These are phyloP conservation scores for Neodontobutis hainanensis DNA, from an alignment of 2,113 vertebrate genomes.

Conservation along the genomic window DNA sequence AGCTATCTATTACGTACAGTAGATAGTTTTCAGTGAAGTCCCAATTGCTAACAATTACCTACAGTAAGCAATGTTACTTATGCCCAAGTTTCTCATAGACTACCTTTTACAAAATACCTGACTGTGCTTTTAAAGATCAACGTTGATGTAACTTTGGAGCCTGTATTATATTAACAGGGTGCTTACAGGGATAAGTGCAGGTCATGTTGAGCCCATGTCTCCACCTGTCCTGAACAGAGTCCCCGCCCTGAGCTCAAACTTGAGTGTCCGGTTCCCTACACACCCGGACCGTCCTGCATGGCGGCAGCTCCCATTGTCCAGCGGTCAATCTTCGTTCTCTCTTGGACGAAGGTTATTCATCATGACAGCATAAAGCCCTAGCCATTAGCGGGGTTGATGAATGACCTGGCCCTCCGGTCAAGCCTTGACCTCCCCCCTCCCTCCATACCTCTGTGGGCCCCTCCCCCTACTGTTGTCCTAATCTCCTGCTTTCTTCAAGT, in stretches of 20 bases:
- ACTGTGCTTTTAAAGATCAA: too few species aligned
- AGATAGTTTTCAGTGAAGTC: too few species aligned
- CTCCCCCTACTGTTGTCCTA: slow-evolving; percentile 25
- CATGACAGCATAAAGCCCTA: slow-evolving; percentile 71
- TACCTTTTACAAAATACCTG: too few species aligned
- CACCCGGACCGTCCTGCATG: slow-evolving; percentile 67
- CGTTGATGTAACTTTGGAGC: too few species aligned
- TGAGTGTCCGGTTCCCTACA: slow-evolving; percentile 31
- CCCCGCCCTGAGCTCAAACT: neutral
- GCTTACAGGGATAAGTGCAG: too few species aligned
- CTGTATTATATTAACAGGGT: too few species aligned
- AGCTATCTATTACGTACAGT: too few species aligned
- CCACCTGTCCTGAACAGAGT: slow-evolving; percentile 43
- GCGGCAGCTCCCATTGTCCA: slow-evolving; percentile 66
- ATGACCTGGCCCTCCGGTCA: slow-evolving; percentile 69
- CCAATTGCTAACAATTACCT: too few species aligned
- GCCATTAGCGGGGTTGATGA: slow-evolving; percentile 72
- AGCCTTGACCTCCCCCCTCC: slow-evolving; percentile 65
- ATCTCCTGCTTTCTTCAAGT: slow-evolving; percentile 54
- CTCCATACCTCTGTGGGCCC: too few species aligned
- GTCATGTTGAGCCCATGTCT: slow-evolving; percentile 8
- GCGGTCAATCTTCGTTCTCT: slow-evolving; percentile 38
- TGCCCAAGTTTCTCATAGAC: too few species aligned
- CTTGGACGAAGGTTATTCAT: slow-evolving; percentile 72
- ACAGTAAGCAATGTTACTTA: too few species aligned